Conservation (phyloP, 2,888 invertebrate genomes). For the Hirtodrosophila alboralis region DNA sequence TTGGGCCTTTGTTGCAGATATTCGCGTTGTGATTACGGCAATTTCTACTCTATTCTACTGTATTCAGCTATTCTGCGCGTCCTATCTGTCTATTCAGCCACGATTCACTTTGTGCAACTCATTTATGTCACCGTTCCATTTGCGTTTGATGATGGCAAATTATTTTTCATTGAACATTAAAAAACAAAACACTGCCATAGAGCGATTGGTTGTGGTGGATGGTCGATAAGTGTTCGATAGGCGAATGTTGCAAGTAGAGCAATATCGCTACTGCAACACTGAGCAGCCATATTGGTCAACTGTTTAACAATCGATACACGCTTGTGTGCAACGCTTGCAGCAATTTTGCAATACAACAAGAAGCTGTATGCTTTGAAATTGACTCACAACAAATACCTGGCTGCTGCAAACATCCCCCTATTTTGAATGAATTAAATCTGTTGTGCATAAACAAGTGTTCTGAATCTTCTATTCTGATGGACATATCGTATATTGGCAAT, state of each 20-base stretch:
- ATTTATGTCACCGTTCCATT: conserved; percentile 63
- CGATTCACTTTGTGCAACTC: conserved; percentile 40
- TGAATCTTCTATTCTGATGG: too few species aligned
- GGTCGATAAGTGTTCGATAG: too few species aligned
- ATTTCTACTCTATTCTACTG: conserved; percentile 44
- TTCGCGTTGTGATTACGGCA: conserved; percentile 11
- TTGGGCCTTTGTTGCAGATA: conserved; percentile 24
- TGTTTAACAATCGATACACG: conserved; percentile 7
- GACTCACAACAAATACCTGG: conserved; percentile 2
- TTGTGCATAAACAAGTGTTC: too few species aligned
- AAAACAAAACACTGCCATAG: conserved; percentile 54
- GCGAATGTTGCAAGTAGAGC: too few species aligned
- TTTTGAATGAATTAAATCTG: conserved; percentile 16
- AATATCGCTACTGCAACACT: conserved; percentile 2
- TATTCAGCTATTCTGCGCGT: conserved; percentile 31
- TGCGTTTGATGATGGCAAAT: conserved; percentile 51
- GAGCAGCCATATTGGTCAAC: background rate
- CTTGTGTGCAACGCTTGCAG: background rate
- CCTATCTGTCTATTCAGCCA: conserved; percentile 34
- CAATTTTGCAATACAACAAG: too few species aligned
- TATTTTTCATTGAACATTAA: conserved; percentile 56
- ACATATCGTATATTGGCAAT: too few species aligned
- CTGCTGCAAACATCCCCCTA: conserved; percentile 24
- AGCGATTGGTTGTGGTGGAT: conserved; percentile 32
- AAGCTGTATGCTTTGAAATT: conserved; percentile 1